Evolutionary conservation across 2,888 invertebrate genomes (phyloP).

Genomic region (Ecliptopera silaceata): DNA sequence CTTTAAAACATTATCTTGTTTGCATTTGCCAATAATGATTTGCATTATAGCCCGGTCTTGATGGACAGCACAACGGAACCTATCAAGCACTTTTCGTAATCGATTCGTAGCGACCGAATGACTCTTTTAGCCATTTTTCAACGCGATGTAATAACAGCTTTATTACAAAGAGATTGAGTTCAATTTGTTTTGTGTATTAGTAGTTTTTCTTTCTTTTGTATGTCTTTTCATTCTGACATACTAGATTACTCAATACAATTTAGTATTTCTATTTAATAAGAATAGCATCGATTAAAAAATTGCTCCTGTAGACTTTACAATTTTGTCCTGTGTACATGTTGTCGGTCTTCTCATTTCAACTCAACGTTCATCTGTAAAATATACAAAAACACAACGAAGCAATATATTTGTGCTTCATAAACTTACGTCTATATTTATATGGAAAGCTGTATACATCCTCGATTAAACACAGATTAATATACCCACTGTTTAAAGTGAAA

Average conservation of each 20-base stretch:
- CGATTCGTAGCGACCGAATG: constrained; percentile 46
- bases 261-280: no score
- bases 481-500: neutral
- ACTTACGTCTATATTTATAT: neutral
- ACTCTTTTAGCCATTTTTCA: constrained; percentile 39
- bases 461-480: neutral
- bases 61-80: constrained; percentile 43
- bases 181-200: neutral
- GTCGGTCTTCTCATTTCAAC: no score
- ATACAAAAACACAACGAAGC: no score
- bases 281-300: no score
- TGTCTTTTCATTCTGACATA: no score
- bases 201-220: no score
- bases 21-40: constrained; percentile 35
- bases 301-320: no score
- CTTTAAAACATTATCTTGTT: constrained; percentile 22
- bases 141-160: neutral
- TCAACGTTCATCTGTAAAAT: neutral
- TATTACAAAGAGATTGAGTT: neutral
- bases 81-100: constrained; percentile 55
- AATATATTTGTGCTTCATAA: no score
- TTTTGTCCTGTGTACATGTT: neutral
- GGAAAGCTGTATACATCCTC: no score
- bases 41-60: constrained; percentile 38
- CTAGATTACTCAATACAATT: no score